Evolutionary conservation across 2,113 vertebrate species (phyloP), one percentile per base, ranked within the genome.

Genomic region (Neofelis nebulosa): DNA sequence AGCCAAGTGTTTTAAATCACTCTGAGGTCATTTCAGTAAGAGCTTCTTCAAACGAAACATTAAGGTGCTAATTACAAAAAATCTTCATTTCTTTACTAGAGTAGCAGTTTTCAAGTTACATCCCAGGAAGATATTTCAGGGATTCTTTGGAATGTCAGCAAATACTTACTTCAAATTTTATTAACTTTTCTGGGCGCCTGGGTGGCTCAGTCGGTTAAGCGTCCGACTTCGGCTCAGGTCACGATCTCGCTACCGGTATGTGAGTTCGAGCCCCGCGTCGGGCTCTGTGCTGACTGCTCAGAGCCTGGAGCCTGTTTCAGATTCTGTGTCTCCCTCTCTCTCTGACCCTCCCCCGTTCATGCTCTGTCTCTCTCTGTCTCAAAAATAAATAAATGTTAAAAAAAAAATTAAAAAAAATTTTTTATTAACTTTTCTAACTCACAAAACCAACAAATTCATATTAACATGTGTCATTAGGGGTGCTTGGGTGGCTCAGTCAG

Each of bases 51-150:
- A 74, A 83, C 27, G 4, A 90, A 76, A 94, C 76, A 73, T 31
- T 83, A 87, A 76, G 36, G 10, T 61, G 27, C 41, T 95, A 65
- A 93, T 93, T 93, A 91, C 2, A 89, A 41, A 8, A 48, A 97
- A 79, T 90, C 52, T 94, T 93, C 69, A 88, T 92, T 87, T 92
- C 38, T 21, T 94, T 68, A 48, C n/a, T 84, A 89, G 50, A 81
- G 55, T 50, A 48, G 65, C 18, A 6, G n/a, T 81, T 86, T 94
- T 65, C 41, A 91, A 91, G 78, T 63, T 52, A 41, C n/a, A 84
- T 55, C 16, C 50, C 23, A 80, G 73, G 41, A 79, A 79, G 52
- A 55, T 45, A 91, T 87, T 68, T 87, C 74, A 90, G 45, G 36
- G 36, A 68, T 88, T 92, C 33, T 88, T 73, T 76, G 45, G 55